Conservation (phyloP, 2,888 invertebrate species). For the Seira ritae region DNA sequence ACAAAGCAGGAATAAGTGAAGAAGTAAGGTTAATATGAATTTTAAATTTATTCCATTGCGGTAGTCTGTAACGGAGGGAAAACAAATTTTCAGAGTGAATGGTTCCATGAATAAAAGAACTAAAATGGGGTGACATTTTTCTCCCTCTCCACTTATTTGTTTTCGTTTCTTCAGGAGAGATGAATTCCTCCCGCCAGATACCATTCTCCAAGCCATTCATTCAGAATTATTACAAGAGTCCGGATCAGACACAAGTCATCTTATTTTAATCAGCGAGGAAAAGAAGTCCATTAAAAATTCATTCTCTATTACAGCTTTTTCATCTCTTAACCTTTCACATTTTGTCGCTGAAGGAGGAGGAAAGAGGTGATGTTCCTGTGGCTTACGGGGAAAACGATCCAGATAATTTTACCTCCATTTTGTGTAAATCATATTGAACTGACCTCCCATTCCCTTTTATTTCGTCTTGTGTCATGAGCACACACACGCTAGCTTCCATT, state of each 20-base stretch:
- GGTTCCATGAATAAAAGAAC: not conserved
- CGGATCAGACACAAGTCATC: not conserved
- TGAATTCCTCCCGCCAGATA: not conserved
- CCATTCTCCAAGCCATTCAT: not conserved
- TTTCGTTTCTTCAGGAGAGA: not conserved
- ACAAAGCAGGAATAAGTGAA: too few species aligned
- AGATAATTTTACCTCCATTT: too few species aligned
- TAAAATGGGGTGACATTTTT: not conserved
- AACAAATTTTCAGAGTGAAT: not conserved
- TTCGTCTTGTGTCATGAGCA: too few species aligned
- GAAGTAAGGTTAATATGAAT: not conserved
- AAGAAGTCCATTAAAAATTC: conserved; percentile 3
- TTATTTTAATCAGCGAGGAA: not conserved
- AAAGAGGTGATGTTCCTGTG: too few species aligned
- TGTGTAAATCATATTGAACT: too few species aligned
- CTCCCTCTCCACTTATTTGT: not conserved
- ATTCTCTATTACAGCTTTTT: conserved; percentile 1
- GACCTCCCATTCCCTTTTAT: too few species aligned
- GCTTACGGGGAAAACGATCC: too few species aligned
- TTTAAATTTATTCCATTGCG: conserved; percentile 7
- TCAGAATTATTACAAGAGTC: not conserved
- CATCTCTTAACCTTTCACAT: not conserved
- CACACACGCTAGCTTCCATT: too few species aligned
- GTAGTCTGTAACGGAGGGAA: not conserved
- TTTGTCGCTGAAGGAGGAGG: too few species aligned